Base-by-base conservation (phyloP, 2,113 vertebrate species). In the Xyliphius kryptos region DNA sequence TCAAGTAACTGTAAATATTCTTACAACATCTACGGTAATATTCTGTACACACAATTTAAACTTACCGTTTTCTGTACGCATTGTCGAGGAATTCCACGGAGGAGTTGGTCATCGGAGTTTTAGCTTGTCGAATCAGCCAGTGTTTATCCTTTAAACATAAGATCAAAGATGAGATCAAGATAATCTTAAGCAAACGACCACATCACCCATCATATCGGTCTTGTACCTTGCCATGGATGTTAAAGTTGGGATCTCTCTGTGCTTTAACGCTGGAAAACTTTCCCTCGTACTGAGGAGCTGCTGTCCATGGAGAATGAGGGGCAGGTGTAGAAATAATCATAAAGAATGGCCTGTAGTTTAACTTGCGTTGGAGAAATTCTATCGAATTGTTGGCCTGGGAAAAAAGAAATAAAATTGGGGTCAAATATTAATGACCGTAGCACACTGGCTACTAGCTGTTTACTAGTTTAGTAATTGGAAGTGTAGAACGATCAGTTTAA, bases 291-390 rank as follows among this genome's bases (percentile, higher is more conserved):
- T 99, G 95, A 10, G 96, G 95, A 13, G 94, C 95, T 0, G 94
- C 83, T 0, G 87, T 93, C 96, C 96, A 99, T 8, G 95, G 96
- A 0, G 91, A 95, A 68, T 99, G 96, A 0, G 96, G 94, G 1
- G 96, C 96, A 15, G 95, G 95, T 0, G 94, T 93, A 63, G 95
- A 92, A 1, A 99, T 88, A 94, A 99, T 94, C 94, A 99, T 96
- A 78, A 99, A 99, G 87, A 97, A 99, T 0, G 96, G 95, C 55
- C 87, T 84, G 1, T 80, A 89, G 79, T 89, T 96, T 40, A 88
- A 93, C 76, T 94, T 96, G 71, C 90, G 88, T 67, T 91, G 88
- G 69, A 99, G 84, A 82, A 98, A 99, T 69, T 94, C 91, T 75
- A 97, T 48, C 21, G 96, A 99, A 78, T 89, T 79, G 77, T 97